Conservation (phyloP, 2,888 invertebrate genomes). For the Hymenopus coronatus region DNA sequence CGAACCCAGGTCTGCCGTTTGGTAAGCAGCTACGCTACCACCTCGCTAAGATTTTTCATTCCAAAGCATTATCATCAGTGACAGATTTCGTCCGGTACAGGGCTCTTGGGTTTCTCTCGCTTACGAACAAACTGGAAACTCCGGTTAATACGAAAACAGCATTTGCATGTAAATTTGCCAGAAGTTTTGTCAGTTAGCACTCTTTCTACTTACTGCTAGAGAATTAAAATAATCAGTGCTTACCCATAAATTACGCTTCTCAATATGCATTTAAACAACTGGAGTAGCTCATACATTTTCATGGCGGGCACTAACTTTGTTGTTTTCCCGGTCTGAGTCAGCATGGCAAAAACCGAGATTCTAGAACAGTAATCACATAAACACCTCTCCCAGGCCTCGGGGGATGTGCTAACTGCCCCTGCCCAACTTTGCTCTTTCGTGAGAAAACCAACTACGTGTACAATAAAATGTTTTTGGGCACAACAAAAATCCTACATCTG, state of each 20-base stretch:
- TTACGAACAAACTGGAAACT: not conserved
- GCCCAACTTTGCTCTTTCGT: not conserved
- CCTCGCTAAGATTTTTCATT: too few relatives aligned
- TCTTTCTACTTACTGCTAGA: not conserved
- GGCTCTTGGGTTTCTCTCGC: not conserved
- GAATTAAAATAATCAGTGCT: not conserved
- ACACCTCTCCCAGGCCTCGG: not conserved
- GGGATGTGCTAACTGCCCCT: not conserved
- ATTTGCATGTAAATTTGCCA: not conserved
- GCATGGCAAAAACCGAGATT: not conserved
- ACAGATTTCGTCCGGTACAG: not conserved
- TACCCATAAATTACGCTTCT: not conserved
- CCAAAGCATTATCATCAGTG: too few relatives aligned
- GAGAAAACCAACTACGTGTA: not conserved
- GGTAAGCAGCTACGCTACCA: too few relatives aligned
- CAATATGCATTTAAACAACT: not conserved
- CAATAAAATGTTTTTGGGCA: not conserved
- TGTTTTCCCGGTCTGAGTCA: not conserved
- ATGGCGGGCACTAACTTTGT: not conserved
- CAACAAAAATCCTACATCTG: not conserved
- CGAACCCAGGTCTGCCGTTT: too few relatives aligned
- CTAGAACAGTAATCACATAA: not conserved
- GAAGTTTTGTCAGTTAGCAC: not conserved
- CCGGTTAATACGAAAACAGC: not conserved
- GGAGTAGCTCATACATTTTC: not conserved